Evolutionary conservation across 2,113 vertebrate genomes (phyloP), one percentile per base, ranked within the genome.

Genomic region (Hemichromis elongatus): DNA sequence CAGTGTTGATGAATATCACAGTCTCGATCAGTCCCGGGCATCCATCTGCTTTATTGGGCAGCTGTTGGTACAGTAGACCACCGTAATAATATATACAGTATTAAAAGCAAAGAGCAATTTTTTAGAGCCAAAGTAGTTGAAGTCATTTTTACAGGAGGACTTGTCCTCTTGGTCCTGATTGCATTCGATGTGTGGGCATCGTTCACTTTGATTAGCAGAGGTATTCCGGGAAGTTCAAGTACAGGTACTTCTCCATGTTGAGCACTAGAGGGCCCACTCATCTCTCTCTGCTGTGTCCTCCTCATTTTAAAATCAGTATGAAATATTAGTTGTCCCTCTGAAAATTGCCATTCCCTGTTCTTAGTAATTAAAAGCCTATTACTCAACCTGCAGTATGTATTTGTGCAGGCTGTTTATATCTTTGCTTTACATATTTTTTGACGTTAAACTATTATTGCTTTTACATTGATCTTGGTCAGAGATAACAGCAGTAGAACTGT

Each of bases 281-380:
- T 78, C 83, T 81, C 52, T 83, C 42, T 59, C 16, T 37, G 28
- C 75, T 9, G 59, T 9, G 40, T 30, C 7, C 21, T 42, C 26
- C 33, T 54, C 83, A 37, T 19, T 42, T 80, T 16, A 53, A 83
- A 83, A 75, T 5, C n/a, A 28, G n/a, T 50, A 37, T 80, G 55
- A 86, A 63, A 89, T 81, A 89, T 88, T 77, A 77, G 86, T 70
- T 18, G 45, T 81, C 79, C 42, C 52, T 6, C 40, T 37, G 70
- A 85, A 90, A 89, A 87, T 37, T 87, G 75, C 59, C 77, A 88
- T 53, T 82, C 70, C 45, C 28, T 77, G 66, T 85, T 89, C 81
- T 84, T 86, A 84, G 54, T 88, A 89, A 93, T 91, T 92, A 93
- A 89, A 89, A 86, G 81, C 56, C 78, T 86, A 81, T 90, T 88